These are phyloP conservation scores for Clangula hyemalis DNA, from an alignment of 2,797 vertebrate genomes.

Conservation along the genomic window DNA sequence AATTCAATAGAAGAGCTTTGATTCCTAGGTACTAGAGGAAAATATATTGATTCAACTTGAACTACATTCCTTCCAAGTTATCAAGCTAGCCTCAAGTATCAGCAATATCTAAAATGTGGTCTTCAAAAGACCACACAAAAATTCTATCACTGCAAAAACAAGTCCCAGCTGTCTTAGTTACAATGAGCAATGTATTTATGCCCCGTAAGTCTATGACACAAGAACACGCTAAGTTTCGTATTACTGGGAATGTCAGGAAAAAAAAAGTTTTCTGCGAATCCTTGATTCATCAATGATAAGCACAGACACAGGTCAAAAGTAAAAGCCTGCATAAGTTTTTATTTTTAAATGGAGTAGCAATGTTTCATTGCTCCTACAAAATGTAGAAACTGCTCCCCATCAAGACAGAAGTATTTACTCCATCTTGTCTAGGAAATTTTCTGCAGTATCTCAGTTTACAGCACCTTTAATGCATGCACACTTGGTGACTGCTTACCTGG, in stretches of 20 bases:
- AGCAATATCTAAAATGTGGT: not conserved
- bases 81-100: not conserved
- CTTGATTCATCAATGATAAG: not conserved
- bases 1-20: not conserved
- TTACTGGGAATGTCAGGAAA: not conserved
- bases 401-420: not conserved
- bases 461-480: not conserved
- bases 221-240: not conserved
- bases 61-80: not conserved
- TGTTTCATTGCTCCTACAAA: not conserved
- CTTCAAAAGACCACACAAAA: not conserved
- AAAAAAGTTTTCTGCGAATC: not conserved
- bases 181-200: not conserved
- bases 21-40: not conserved
- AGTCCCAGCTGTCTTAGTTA: not conserved
- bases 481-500: slow-evolving; percentile 85
- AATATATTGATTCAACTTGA: not conserved
- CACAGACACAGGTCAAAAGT: not conserved
- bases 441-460: not conserved
- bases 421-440: not conserved
- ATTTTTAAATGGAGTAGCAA: not conserved
- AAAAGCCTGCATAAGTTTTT: not conserved
- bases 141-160: not conserved
- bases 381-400: not conserved
- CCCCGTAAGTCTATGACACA: not conserved